These are phyloP conservation scores for Drosophila punjabiensis DNA, from an alignment of 1,140 invertebrate genomes.

Conservation along the genomic window DNA sequence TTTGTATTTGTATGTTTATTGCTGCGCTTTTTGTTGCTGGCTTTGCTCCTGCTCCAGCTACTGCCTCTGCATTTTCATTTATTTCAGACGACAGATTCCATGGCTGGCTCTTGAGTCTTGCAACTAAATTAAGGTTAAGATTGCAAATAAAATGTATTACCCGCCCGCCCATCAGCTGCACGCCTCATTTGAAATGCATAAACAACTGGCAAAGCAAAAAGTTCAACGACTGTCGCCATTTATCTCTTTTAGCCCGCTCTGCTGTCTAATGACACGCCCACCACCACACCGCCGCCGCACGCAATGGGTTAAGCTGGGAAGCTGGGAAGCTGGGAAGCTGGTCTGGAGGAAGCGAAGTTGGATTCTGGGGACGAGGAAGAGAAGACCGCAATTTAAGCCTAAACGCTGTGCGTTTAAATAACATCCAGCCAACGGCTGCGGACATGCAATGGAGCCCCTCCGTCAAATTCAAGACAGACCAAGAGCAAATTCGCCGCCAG, in stretches of 20 bases:
- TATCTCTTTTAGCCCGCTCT: slow-evolving; percentile 77
- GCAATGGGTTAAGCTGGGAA: slow-evolving; percentile 9
- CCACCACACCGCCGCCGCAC: slow-evolving; percentile 39
- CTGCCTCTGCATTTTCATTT: slow-evolving; percentile 74
- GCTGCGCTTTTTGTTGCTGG: slow-evolving; percentile 74
- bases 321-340: background rate
- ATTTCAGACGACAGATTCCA: slow-evolving; percentile 76
- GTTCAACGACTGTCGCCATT: slow-evolving; percentile 81
- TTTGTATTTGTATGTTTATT: slow-evolving; percentile 66
- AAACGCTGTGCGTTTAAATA: slow-evolving; percentile 79
- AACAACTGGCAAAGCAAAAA: slow-evolving; percentile 80
- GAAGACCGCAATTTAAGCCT: slow-evolving; percentile 80
- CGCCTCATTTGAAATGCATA: slow-evolving; percentile 81
- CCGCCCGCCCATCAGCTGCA: slow-evolving; percentile 30
- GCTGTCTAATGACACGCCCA: slow-evolving; percentile 78
- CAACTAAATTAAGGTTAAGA: slow-evolving; percentile 83
- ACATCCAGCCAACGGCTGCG: slow-evolving; percentile 56
- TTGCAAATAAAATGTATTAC: slow-evolving; percentile 83
- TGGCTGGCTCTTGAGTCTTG: slow-evolving; percentile 60
- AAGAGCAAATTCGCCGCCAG: slow-evolving; percentile 68
- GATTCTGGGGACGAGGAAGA: slow-evolving; percentile 33
- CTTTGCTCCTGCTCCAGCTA: slow-evolving; percentile 20
- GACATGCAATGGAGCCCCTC: slow-evolving; percentile 63
- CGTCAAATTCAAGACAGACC: slow-evolving; percentile 68
- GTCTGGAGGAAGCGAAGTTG: background rate